Evolutionary conservation across 2,113 vertebrate species (phyloP).

Genomic region (Lampris megalopsis): DNA sequence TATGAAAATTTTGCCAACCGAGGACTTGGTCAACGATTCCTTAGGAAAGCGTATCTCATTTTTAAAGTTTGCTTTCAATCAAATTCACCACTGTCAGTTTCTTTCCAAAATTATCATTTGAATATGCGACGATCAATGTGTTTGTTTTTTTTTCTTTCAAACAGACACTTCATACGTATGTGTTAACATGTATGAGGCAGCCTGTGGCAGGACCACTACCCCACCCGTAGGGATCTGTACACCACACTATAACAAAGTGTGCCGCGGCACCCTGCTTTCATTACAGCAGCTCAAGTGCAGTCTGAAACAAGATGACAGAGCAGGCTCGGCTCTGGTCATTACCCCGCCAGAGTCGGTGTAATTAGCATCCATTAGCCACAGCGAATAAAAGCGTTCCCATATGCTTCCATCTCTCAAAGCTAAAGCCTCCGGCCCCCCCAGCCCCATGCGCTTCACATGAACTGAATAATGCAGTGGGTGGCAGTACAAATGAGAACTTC

Average conservation of each 20-base stretch:
- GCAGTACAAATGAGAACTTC: not conserved
- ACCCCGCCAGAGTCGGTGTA: slow-evolving; percentile 61
- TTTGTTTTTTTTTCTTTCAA: not conserved
- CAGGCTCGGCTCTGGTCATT: slow-evolving; percentile 44
- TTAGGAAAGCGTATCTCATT: not conserved
- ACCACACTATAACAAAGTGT: too few species aligned
- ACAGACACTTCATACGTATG: not conserved
- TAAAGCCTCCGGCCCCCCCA: not conserved
- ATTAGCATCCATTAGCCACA: slow-evolving; percentile 52
- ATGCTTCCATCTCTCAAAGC: slow-evolving; percentile 17
- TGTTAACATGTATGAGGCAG: not conserved
- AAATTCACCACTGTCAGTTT: too few species aligned
- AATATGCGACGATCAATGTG: not conserved
- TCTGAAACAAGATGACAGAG: not conserved
- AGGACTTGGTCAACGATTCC: not conserved
- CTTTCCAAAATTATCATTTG: too few species aligned
- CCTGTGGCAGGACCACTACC: too few species aligned
- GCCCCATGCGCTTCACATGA: not conserved
- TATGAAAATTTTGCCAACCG: not conserved
- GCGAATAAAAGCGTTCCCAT: not conserved
- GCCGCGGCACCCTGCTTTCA: slow-evolving; percentile 38
- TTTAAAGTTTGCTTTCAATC: too few species aligned
- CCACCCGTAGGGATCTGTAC: too few species aligned
- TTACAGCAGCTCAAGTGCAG: slow-evolving; percentile 1
- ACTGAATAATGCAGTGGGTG: slow-evolving; percentile 9